Evolutionary conservation across 2,888 invertebrate species (phyloP).

Genomic region (Steinernema carpocapsae): DNA sequence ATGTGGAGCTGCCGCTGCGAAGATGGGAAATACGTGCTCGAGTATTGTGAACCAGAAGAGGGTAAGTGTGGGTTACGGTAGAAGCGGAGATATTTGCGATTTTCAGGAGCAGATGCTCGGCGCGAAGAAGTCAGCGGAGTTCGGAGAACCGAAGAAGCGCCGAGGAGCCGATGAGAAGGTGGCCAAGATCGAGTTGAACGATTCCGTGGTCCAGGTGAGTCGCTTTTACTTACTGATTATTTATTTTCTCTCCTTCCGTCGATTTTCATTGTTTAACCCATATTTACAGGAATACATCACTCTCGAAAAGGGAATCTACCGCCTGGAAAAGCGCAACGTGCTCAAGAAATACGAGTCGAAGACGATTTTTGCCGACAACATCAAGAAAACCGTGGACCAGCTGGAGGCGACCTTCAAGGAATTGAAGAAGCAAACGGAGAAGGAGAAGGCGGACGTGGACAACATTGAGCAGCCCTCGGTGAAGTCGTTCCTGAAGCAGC

Average conservation of each 20-base stretch:
- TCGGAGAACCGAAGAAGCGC: constrained; percentile 42
- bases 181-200: constrained; percentile 61
- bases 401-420: constrained; percentile 69
- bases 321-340: constrained; percentile 69
- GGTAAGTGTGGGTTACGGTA: neutral
- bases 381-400: constrained; percentile 65
- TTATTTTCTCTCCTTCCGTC: too few relatives aligned
- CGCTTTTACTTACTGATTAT: neutral
- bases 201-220: constrained; percentile 59
- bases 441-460: constrained; percentile 71
- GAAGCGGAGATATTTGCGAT: neutral
- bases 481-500: constrained; percentile 69
- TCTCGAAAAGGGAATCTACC: constrained; percentile 69
- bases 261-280: too few relatives aligned
- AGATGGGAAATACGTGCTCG: constrained; percentile 29
- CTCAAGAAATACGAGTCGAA: constrained; percentile 69
- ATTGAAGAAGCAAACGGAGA: constrained; percentile 69
- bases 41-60: constrained; percentile 24
- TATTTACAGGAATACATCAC: constrained; percentile 68
- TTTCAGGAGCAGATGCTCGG: neutral
- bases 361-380: constrained; percentile 67
- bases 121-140: constrained; percentile 13
- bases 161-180: constrained; percentile 42
- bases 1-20: neutral
- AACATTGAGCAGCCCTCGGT: constrained; percentile 70